These are phyloP conservation scores for Cervus canadensis DNA, from an alignment of 2,113 vertebrate genomes.

Conservation along the genomic window DNA sequence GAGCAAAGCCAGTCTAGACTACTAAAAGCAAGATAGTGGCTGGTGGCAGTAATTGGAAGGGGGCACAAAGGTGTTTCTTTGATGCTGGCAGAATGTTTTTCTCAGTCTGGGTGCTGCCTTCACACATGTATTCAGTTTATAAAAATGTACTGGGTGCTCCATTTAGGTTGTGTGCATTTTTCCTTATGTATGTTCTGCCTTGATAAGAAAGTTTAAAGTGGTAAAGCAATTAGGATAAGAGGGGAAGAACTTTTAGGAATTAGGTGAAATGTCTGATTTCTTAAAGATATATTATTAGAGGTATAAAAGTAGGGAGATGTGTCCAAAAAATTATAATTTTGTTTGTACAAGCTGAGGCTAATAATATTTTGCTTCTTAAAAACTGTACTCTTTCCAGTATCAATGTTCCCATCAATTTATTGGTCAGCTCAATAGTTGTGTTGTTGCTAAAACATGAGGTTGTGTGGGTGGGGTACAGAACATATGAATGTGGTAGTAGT, in stretches of 20 bases:
- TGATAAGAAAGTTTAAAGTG: not conserved
- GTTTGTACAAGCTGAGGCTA: not conserved
- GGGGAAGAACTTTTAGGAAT: not conserved
- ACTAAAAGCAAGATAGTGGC: not conserved
- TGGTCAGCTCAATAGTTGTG: not conserved
- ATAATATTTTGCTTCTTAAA: not conserved
- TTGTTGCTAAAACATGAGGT: not conserved
- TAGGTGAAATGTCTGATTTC: not conserved
- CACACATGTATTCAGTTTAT: not conserved
- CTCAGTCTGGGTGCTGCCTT: not conserved
- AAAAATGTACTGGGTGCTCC: not conserved
- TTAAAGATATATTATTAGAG: not conserved
- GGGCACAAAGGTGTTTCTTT: fast-evolving
- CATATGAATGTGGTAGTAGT: not conserved
- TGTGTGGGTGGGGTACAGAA: not conserved
- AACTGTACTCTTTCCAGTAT: not conserved
- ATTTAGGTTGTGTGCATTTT: not conserved
- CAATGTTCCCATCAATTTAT: not conserved
- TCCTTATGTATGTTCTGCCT: not conserved
- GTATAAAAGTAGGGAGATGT: not conserved
- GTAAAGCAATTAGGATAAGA: not conserved
- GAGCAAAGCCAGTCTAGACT: not conserved
- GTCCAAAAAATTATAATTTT: not conserved
- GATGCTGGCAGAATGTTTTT: not conserved
- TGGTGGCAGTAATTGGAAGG: not conserved